Evolutionary conservation across 1,140 invertebrate species (phyloP).

Genomic region (Metopolophium dirhodum): DNA sequence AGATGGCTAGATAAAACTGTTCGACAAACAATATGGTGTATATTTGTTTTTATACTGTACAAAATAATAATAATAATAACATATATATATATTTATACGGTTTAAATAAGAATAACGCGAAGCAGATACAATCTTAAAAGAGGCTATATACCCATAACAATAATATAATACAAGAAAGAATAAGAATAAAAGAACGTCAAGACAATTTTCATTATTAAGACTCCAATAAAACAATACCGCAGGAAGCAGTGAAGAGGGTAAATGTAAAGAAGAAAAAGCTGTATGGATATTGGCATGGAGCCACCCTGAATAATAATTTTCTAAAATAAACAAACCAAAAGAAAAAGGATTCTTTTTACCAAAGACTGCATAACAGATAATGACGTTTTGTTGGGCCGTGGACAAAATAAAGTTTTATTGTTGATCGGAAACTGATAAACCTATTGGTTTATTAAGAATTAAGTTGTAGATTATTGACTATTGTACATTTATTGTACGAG

Average conservation of each 20-base stretch:
- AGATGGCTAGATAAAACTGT: conserved; percentile 48
- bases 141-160: neutral
- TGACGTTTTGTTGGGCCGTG: conserved; percentile 13
- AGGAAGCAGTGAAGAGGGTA: neutral
- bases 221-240: conserved; percentile 50
- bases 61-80: neutral
- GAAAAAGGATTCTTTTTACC: conserved; percentile 25
- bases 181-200: conserved; percentile 23
- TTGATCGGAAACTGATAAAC: conserved; percentile 36
- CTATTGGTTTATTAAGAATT: neutral
- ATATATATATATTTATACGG: neutral
- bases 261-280: conserved; percentile 20
- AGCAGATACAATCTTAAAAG: conserved; percentile 37
- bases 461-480: conserved; percentile 24
- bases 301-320: conserved; percentile 51
- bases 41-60: conserved; percentile 13
- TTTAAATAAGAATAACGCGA: neutral
- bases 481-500: too few species aligned
- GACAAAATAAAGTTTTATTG: conserved; percentile 42
- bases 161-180: conserved; percentile 38
- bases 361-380: conserved; percentile 27
- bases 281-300: conserved; percentile 41
- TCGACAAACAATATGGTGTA: conserved; percentile 51
- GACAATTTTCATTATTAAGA: conserved; percentile 44
- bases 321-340: conserved; percentile 36